Evolutionary conservation across 1,140 invertebrate genomes (phyloP), one percentile per base, ranked within the genome.

Genomic region (Bombus confusus): DNA sequence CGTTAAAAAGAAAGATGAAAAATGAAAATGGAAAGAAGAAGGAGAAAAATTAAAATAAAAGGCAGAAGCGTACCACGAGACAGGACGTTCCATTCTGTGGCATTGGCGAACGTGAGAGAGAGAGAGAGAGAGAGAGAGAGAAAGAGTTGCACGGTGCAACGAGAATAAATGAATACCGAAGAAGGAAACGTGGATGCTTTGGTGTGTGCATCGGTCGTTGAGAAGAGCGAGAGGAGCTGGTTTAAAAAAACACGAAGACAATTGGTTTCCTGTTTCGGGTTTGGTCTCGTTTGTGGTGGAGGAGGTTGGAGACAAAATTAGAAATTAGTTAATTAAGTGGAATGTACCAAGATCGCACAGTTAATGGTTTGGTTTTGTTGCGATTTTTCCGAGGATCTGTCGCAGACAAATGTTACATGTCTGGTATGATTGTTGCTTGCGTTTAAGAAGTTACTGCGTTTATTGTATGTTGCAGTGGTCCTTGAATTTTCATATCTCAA

Each of bases 101-200:
- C 69, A 10, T 1, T 18, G 69, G 37, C 9, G 69, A 41, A n/a
- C 69, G 69, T 15, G 8, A 22, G 25, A n/a, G 2, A 3, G 31
- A 31, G 47, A 52, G 18, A 22, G 18, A 22, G 18, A 22, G 18
- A 18, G 5, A 8, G 13, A 52, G 31, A 34, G 31, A 8, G 8
- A 37, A 8, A 3, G 12, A 37, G 37, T 15, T 4, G 41, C n/a
- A 68, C 72, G 34, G 52, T 52, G 62, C 47, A 43, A 10, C 80
- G 41, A 25, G 80, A 31, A 66, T 83, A 66, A 83, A 66, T 39
- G 72, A 64, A 74, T 28, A 66, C 39, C 37, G 72, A 47, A 74
- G 41, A 47, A 41, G 80, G 71, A 82, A 82, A 64, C 57, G 47
- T 41, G 80, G 52, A 34, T 82, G 69, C 57, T 64, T 80, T 57